These are phyloP conservation scores for Andrena camellia DNA, from an alignment of 2,888 invertebrate genomes.

Conservation along the genomic window DNA sequence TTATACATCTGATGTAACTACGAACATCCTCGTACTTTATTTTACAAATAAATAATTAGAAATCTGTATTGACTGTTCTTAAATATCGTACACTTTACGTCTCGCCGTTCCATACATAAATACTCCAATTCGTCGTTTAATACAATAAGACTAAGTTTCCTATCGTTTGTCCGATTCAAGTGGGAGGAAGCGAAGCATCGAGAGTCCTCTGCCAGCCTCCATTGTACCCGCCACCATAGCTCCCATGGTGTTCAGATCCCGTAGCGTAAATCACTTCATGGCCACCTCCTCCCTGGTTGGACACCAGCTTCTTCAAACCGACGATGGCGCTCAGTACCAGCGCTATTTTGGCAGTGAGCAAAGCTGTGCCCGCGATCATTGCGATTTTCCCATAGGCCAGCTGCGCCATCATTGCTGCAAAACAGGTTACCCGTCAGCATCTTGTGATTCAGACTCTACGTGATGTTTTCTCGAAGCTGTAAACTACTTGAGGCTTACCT, in stretches of 20 bases:
- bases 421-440: neutral
- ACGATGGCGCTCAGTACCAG: slow-evolving; percentile 88
- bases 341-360: slow-evolving; percentile 89
- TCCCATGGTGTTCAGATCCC: slow-evolving; percentile 83
- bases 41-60: slow-evolving; percentile 16
- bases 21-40: neutral
- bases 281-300: slow-evolving; percentile 85
- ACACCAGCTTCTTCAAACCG: slow-evolving; percentile 88
- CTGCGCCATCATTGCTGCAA: slow-evolving; percentile 88
- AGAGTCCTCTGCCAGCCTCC: slow-evolving; percentile 83
- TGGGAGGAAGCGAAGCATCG: slow-evolving; percentile 75
- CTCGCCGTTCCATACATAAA: neutral
- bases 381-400: slow-evolving; percentile 90
- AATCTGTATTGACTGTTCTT: neutral
- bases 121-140: slow-evolving; percentile 12
- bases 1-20: neutral
- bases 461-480: neutral
- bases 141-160: slow-evolving; percentile 17
- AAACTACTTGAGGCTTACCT: slow-evolving; percentile 74
- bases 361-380: slow-evolving; percentile 89
- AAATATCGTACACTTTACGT: slow-evolving; percentile 5
- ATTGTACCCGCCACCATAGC: slow-evolving; percentile 80
- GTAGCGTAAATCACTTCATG: slow-evolving; percentile 87
- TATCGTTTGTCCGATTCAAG: slow-evolving; percentile 64
- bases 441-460: neutral